A percentile compares a stretch with the other conserved stretches of the same genome.
Conservation (phyloP, 2,888 invertebrate species). For the Drosophila monieri region DNA sequence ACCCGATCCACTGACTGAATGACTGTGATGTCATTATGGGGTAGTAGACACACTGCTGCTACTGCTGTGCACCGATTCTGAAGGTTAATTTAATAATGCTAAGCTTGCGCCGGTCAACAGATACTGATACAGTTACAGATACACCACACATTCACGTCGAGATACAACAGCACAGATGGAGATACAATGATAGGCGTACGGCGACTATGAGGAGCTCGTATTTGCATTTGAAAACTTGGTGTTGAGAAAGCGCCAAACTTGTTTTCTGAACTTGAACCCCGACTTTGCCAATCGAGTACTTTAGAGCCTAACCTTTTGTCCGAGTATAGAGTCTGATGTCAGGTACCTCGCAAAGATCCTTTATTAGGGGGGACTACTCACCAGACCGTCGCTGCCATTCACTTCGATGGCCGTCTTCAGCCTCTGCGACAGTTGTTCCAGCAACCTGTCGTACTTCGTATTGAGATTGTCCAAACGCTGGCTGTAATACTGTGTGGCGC, state of each 20-base stretch:
- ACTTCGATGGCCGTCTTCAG: slow-evolving; percentile 84
- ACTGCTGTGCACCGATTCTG: slow-evolving; percentile 44
- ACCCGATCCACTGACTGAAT: slow-evolving; percentile 18
- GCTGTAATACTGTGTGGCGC: slow-evolving; percentile 83
- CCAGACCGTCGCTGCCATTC: slow-evolving; percentile 84
- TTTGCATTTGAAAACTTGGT: slow-evolving; percentile 47
- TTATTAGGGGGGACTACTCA: slow-evolving; percentile 71
- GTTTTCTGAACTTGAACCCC: slow-evolving; percentile 68
- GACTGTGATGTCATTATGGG: slow-evolving; percentile 72
- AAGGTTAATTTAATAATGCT: slow-evolving; percentile 77
- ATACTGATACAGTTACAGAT: slow-evolving; percentile 17
- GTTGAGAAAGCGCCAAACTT: slow-evolving; percentile 62
- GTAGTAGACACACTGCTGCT: slow-evolving; percentile 14
- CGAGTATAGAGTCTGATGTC: slow-evolving; percentile 59
- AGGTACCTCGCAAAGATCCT: slow-evolving; percentile 29
- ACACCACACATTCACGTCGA: slow-evolving; percentile 2
- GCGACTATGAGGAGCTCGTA: slow-evolving; percentile 14
- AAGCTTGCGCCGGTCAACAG: slow-evolving; percentile 33
- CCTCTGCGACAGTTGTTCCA: slow-evolving; percentile 83
- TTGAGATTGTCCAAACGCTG: slow-evolving; percentile 83
- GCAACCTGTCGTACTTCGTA: slow-evolving; percentile 83
- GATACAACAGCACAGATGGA: slow-evolving; percentile 20
- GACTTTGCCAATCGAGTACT: slow-evolving; percentile 31
- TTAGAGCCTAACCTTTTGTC: slow-evolving; percentile 17
- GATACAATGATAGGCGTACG: slow-evolving; percentile 18